phyloP scores from a whole-genome alignment of 2,888 invertebrate genomes.

The Epinotia ramella region DNA sequence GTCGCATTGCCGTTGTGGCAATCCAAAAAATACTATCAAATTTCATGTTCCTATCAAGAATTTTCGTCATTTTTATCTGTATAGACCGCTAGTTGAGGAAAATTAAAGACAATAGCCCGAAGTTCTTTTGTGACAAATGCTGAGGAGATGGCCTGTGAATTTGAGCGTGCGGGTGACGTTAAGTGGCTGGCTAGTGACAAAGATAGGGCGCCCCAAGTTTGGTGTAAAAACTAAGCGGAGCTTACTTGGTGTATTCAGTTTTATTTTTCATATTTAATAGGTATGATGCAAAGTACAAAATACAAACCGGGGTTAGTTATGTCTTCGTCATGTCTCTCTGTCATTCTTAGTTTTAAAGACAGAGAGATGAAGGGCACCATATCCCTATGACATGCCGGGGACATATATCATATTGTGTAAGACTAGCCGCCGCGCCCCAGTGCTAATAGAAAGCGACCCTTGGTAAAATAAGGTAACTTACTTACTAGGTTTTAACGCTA shows the following conservation, averaged over 20 bases:
- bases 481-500: background rate
- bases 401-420: background rate
- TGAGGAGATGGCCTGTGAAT: slow-evolving; percentile 41
- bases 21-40: slow-evolving; percentile 60
- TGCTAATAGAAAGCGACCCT: background rate
- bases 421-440: background rate
- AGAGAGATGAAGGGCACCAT: background rate
- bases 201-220: slow-evolving; percentile 15
- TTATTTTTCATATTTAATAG: background rate
- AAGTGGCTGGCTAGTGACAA: slow-evolving; percentile 37
- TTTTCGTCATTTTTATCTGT: slow-evolving; percentile 47
- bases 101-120: slow-evolving; percentile 18
- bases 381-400: background rate
- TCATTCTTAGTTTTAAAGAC: background rate
- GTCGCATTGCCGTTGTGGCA: slow-evolving; percentile 53
- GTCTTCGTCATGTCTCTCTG: no score
- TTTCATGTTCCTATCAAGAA: slow-evolving; percentile 43
- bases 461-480: background rate
- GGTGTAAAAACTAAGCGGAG: slow-evolving; percentile 22
- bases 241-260: background rate
- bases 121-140: slow-evolving; percentile 40
- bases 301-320: background rate
- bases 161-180: slow-evolving; percentile 40
- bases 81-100: slow-evolving; percentile 5
- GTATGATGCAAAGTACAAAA: background rate